Base-by-base conservation (phyloP, 2,113 vertebrate species). In the Pleuronectes platessa region DNA sequence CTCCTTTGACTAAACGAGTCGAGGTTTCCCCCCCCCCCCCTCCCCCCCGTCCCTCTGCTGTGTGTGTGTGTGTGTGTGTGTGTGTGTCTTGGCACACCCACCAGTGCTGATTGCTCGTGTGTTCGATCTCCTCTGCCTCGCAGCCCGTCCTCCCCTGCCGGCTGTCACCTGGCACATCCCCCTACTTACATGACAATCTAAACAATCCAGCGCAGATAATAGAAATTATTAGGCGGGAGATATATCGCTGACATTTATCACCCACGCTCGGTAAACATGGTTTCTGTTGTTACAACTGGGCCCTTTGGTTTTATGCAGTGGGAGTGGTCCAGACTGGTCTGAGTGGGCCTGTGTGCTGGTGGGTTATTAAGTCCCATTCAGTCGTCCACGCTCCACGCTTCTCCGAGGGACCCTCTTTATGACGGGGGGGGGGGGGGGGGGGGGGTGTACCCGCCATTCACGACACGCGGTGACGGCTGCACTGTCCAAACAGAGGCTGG, bases 181-280 rank as follows among this genome's bases (percentile, higher is more conserved):
- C 31, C 23, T 93, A 86, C 93, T 93, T 93, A 85, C 92, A 87
- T 86, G 84, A 77, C 72, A 79, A 83, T 84, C 81, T 88, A 84
- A 88, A 90, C 86, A 85, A 31, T 81, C 82, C 83, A 83, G 76
- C 0, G 20, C 69, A 73, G 84, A 89, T 91, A 88, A 92, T 77
- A 76, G 86, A 87, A 93, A 89, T 93, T 87, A 92, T 86, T 84
- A 74, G 61, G 42, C 17, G 14, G 47, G 47, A 85, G 83, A 79
- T 74, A 65, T 76, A 65, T 71, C 74, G 78, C 81, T 27, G 77
- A 81, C 76, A 88, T 91, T 79, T 84, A 78, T 88, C 85, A 58
- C 68, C 74, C 81, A 35, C 17, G 20, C 71, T 88, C 0, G 9
- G 56, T 80, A 88, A 84, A 90, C 85, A 79, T 2, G 27, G 88